Evolutionary conservation across 2,797 vertebrate genomes (phyloP), one percentile per base, ranked within the genome.

Genomic region (Numenius phaeopus): DNA sequence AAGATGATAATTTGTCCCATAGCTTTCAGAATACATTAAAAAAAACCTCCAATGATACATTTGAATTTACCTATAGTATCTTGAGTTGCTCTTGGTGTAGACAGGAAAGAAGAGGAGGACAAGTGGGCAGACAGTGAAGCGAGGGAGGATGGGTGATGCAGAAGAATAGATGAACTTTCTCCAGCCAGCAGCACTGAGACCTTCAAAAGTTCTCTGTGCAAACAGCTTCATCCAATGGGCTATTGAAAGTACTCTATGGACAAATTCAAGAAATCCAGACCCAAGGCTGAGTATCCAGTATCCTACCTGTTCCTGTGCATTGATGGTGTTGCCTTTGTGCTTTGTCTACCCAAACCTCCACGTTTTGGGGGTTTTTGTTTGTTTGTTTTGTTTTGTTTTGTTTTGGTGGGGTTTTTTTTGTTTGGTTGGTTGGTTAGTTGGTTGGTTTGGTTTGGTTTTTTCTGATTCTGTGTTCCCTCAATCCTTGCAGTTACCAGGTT

Each of bases 71-170:
- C 34, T 72, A 23, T 11, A 44, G 12, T 42, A n/a, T n/a, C 26
- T 23, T 61, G 39, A 65, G 18, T 46, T 64, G 24, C 11, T 81
- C 8, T 67, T 82, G 7, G 2, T 21, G 47, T 7, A 81, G 14
- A 44, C 3, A 44, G 24, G 27, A 34, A 19, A 47, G 19, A 78
- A 32, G 9, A 81, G 8, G 2, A 61, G 37, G 34, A 37, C 34
- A 27, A 34, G 5, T 10, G 5, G 3, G 4, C 22, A 71, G 32
- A 40, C 0, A 0, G 18, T 14, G 11, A 88, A 40, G 20, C 4
- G 15, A 54, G 10, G 12, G 27, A 72, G 10, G 11, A 0, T 0
- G 4, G 13, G 1, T 26, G 14, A 14, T 22, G 7, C 1, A 3
- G 26, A 55, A 59, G 21, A 76, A 67, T 29, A 73, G 23, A 57